Evolutionary conservation across 2,888 invertebrate genomes (phyloP).

Genomic region (Brachypalpus laphriformis): DNA sequence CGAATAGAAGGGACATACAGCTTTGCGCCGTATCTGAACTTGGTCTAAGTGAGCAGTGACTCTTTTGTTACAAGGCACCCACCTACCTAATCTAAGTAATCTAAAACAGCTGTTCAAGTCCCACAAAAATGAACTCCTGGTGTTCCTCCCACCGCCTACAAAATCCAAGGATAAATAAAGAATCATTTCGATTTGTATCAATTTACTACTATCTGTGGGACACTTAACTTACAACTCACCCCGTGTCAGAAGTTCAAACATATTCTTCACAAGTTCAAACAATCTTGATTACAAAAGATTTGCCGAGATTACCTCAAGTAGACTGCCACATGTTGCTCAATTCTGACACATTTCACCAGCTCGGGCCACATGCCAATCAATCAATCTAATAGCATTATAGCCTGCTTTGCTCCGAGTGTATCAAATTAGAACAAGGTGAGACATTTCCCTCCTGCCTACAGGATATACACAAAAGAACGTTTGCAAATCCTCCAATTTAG

Average conservation of each 20-base stretch:
- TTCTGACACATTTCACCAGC: conserved; percentile 5
- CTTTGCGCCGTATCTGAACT: too few species aligned
- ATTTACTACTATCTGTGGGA: too few species aligned
- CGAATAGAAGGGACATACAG: too few species aligned
- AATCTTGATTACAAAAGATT: neutral
- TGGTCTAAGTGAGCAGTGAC: too few species aligned
- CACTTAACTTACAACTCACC: neutral
- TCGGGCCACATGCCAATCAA: conserved; percentile 29
- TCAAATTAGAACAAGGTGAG: conserved; percentile 27
- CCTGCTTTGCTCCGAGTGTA: conserved; percentile 12
- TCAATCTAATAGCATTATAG: conserved; percentile 40
- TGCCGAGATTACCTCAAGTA: neutral
- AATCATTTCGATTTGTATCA: too few species aligned
- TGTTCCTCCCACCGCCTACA: too few species aligned
- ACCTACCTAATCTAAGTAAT: too few species aligned
- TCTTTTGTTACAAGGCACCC: too few species aligned
- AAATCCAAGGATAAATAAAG: too few species aligned
- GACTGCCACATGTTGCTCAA: conserved; percentile 18
- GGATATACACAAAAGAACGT: neutral
- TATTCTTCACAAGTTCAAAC: neutral
- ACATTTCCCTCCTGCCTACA: neutral
- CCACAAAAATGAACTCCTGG: too few species aligned
- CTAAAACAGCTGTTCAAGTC: too few species aligned
- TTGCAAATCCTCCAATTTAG: neutral
- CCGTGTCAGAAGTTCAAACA: neutral